A percentile compares a stretch with the other conserved stretches of the same genome.
These are phyloP conservation scores for Noctilio leporinus DNA, from an alignment of 2,113 vertebrate species.

Conservation along the genomic window DNA sequence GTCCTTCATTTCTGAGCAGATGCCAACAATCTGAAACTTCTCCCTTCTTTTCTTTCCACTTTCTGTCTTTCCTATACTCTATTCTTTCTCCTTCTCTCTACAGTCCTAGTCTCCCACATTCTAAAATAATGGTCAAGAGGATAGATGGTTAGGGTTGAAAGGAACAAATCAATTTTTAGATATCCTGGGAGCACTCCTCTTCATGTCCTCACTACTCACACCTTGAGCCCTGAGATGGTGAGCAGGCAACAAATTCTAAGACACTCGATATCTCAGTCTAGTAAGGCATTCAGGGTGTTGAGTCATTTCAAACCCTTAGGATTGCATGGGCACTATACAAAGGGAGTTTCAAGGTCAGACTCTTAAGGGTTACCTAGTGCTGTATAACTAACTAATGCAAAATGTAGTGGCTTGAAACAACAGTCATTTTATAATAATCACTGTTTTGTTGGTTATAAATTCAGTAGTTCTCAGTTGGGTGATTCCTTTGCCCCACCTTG, in stretches of 20 bases:
- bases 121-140: not conserved
- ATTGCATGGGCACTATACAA: not conserved
- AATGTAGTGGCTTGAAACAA: not conserved
- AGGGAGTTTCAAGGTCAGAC: not conserved
- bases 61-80: not conserved
- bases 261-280: not conserved
- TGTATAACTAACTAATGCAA: not conserved
- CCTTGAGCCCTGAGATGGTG: not conserved
- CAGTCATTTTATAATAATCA: not conserved
- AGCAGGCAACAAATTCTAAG: not conserved
- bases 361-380: not conserved
- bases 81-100: not conserved
- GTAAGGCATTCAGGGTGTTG: not conserved
- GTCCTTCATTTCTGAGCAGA: conserved; percentile 18
- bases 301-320: not conserved
- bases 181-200: not conserved
- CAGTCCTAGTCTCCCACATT: not conserved
- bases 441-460: not conserved
- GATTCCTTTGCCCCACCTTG: not conserved
- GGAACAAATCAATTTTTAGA: not conserved
- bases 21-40: not conserved
- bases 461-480: not conserved
- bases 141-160: not conserved
- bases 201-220: not conserved
- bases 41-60: not conserved